These are phyloP conservation scores for Drosophila micromelanica DNA, from an alignment of 1,140 invertebrate genomes.

Conservation along the genomic window DNA sequence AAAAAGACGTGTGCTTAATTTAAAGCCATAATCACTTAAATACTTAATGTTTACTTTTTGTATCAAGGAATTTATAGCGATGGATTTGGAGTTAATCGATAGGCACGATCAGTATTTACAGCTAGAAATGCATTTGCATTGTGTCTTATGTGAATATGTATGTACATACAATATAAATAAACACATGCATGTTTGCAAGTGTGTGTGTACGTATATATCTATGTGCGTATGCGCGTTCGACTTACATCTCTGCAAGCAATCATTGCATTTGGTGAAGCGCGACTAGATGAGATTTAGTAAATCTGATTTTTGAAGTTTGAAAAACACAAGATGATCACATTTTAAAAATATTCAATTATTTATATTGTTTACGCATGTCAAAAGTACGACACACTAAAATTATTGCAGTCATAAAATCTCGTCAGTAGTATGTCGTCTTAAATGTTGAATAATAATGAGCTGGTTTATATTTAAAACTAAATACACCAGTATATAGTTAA, in stretches of 20 bases:
- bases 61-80: neutral
- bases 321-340: constrained; percentile 29
- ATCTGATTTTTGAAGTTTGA: constrained; percentile 7
- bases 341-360: constrained; percentile 14
- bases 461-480: constrained; percentile 5
- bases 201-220: neutral
- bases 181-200: neutral
- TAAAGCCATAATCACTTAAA: constrained; percentile 12
- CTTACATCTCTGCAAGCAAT: constrained; percentile 55
- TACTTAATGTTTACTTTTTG: neutral
- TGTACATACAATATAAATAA: neutral
- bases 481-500: constrained; percentile 11
- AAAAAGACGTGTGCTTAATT: neutral
- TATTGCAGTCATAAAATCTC: neutral
- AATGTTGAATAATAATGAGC: neutral
- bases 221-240: constrained; percentile 54
- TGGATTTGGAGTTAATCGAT: too few relatives aligned
- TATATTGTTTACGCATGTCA: constrained; percentile 1
- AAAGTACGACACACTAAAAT: neutral
- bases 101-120: too few relatives aligned
- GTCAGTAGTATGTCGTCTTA: neutral
- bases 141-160: neutral
- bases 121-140: too few relatives aligned
- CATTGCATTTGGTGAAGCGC: constrained; percentile 36
- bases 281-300: constrained; percentile 6